A percentile compares a stretch with the other conserved stretches of the same genome.
Evolutionary conservation across 2,888 invertebrate genomes (phyloP).

Genomic region (Brachypalpus laphriformis): DNA sequence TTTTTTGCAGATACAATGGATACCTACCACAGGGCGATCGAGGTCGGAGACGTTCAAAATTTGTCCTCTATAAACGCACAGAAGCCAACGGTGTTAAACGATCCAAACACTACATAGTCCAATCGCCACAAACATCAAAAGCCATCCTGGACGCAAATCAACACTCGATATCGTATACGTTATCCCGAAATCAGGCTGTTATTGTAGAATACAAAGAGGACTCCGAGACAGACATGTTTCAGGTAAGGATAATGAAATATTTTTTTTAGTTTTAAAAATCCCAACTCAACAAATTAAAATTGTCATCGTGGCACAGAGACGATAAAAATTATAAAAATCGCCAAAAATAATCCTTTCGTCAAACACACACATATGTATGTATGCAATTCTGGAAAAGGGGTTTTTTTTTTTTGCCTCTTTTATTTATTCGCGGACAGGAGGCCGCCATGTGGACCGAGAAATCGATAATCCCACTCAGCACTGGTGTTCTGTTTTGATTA

Average conservation of each 20-base stretch:
- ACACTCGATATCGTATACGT: slow-evolving; percentile 98
- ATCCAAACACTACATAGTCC: slow-evolving; percentile 97
- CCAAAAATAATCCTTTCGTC: not conserved
- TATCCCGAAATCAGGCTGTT: slow-evolving; percentile 97
- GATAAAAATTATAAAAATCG: not conserved
- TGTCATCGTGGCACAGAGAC: not conserved
- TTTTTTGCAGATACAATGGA: slow-evolving; percentile 93
- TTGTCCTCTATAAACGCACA: slow-evolving; percentile 92
- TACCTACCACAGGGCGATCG: slow-evolving; percentile 96
- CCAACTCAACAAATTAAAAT: not conserved
- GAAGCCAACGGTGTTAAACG: slow-evolving; percentile 96
- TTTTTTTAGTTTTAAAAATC: not conserved
- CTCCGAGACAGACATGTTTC: slow-evolving; percentile 99
- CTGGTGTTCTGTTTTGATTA: slow-evolving; percentile 30
- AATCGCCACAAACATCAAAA: slow-evolving; percentile 97
- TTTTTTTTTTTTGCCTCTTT: not conserved
- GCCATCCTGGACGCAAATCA: slow-evolving; percentile 96
- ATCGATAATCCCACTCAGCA: slow-evolving; percentile 31
- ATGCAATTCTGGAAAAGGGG: no score
- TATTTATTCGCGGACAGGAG: slow-evolving; percentile 9
- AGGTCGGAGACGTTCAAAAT: slow-evolving; percentile 96
- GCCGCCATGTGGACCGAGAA: slow-evolving; percentile 13
- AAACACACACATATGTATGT: no score
- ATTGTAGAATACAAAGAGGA: slow-evolving; percentile 99
- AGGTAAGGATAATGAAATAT: slow-evolving; percentile 85